A percentile compares a stretch with the other conserved stretches of the same genome.
phyloP scores from a whole-genome alignment of 2,113 vertebrate genomes.

The Romanogobio albipinnatus region DNA sequence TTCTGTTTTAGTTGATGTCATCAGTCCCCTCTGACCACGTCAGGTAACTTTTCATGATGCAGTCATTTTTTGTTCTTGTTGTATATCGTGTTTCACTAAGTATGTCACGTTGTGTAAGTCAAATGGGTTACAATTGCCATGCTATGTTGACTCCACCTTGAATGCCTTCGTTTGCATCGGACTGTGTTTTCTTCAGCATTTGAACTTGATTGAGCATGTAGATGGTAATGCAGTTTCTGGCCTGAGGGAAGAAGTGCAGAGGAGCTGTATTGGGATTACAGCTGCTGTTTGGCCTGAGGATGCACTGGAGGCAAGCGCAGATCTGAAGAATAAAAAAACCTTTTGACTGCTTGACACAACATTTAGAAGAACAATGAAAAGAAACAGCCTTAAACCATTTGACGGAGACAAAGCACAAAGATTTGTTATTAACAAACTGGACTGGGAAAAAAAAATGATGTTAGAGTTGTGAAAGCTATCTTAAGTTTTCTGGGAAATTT shows the following conservation, averaged over 20 bases:
- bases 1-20: neutral
- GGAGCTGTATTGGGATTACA: neutral
- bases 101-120: neutral
- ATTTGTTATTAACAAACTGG: neutral
- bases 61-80: neutral
- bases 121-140: neutral
- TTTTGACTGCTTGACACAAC: constrained; percentile 10
- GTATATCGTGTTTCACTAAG: neutral
- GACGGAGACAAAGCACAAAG: neutral
- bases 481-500: neutral
- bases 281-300: constrained; percentile 13
- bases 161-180: neutral
- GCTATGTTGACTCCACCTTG: neutral
- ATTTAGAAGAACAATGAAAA: constrained; percentile 18
- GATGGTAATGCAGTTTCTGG: constrained; percentile 27
- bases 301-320: constrained; percentile 13
- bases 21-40: neutral
- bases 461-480: neutral
- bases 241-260: constrained; percentile 16
- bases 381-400: neutral
- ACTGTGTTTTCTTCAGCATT: neutral
- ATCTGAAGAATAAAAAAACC: constrained; percentile 13
- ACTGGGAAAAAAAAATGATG: neutral
- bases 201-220: neutral
- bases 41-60: neutral